Evolutionary conservation across 2,797 vertebrate species (phyloP), one percentile per base, ranked within the genome.

Genomic region (Kryptolebias ocellatus): DNA sequence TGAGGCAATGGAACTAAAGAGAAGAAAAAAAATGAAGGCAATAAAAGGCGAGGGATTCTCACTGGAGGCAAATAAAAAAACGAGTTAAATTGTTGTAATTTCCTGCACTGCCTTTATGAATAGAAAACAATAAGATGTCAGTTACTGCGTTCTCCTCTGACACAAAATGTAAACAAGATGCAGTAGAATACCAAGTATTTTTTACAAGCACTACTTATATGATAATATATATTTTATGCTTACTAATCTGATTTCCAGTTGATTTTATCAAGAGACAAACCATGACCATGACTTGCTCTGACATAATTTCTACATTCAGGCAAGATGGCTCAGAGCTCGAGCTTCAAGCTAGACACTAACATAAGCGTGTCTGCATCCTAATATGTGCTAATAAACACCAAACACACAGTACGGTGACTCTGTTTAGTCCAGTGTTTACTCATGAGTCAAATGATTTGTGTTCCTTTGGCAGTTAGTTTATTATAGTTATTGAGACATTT

Each of bases 1-100:
- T 61, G 37, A 52, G 9, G 17, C 16, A 27, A 5, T 1, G 15
- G 1, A 52, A 57, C 44, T 52, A 73, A 53, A 64, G 2, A 64
- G 20, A 78, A 20, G n/a, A 62, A 5, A 7, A 27, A 15, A 4
- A 28, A 59, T 12, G 5, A 14, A 56, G 8, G 29, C 47, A 51
- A 15, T 14, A 12, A 67, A 44, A 64, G 27, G 57, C 12, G 17
- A 42, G 51, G 63, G 0, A 54, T 71, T 83, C 58, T 59, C 71
- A 64, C 60, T 12, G 49, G 16, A 29, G 51, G 50, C 60, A 9
- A 37, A 16, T 15, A 3, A 58, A 58, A 10, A 28, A 16, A 45
- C 46, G 1, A 56, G 44, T 27, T 15, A 34, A 46, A 37, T 47
- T 10, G 17, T 44, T 37, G 12, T 17, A 44, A 44, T 44, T 16